These are phyloP conservation scores for Eidolon helvum DNA, from an alignment of 2,113 vertebrate species.

Conservation along the genomic window DNA sequence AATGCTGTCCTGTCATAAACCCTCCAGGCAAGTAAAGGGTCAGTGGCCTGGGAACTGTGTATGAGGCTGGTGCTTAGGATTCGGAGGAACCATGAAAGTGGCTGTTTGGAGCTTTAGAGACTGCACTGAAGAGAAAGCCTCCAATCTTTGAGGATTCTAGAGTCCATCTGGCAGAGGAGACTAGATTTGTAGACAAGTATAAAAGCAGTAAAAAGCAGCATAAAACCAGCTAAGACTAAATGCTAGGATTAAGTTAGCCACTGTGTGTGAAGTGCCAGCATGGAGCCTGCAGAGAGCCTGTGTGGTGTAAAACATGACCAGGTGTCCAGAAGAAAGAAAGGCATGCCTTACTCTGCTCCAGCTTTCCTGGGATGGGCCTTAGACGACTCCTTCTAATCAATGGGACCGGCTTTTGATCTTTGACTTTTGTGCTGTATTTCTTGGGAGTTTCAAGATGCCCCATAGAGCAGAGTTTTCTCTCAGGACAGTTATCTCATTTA, in stretches of 20 bases:
- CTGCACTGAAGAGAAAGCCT: background rate
- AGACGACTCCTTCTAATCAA: background rate
- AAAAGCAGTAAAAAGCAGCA: background rate
- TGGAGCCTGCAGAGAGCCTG: background rate
- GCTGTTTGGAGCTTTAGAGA: background rate
- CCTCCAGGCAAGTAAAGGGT: slow-evolving; percentile 60
- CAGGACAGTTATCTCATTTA: background rate
- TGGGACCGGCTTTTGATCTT: background rate
- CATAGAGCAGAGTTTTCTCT: background rate
- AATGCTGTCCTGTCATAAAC: slow-evolving; percentile 77
- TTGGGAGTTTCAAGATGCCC: background rate
- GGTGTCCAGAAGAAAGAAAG: background rate
- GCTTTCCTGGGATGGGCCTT: background rate
- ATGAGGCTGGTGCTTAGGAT: slow-evolving; percentile 7
- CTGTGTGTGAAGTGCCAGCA: background rate
- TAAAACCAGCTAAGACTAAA: background rate
- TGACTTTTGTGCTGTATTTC: background rate
- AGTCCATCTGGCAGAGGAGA: background rate
- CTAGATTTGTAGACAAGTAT: background rate
- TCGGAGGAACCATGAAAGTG: background rate
- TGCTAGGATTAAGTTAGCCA: background rate
- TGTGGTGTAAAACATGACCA: background rate
- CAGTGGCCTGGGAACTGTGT: slow-evolving; percentile 8
- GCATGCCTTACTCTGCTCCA: too few relatives aligned
- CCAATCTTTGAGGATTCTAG: background rate